phyloP scores from a whole-genome alignment of 1,140 invertebrate genomes.

The Megalonaias nervosa region DNA sequence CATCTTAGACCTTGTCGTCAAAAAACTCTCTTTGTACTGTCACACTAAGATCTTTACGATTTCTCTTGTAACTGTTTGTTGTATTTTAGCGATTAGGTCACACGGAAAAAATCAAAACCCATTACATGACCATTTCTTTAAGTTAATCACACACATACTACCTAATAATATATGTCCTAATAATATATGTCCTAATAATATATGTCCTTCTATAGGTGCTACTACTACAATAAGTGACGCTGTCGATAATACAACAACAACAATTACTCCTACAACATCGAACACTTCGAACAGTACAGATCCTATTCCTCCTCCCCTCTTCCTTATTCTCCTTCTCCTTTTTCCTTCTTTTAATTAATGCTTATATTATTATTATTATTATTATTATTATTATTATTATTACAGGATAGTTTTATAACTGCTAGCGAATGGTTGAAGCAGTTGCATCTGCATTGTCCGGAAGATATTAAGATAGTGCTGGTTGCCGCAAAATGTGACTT shows the following conservation, averaged over 20 bases:
- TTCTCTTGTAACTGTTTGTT: too few species aligned
- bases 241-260: not conserved
- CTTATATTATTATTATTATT: not conserved
- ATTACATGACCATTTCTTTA: too few species aligned
- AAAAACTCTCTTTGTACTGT: too few species aligned
- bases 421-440: conserved; percentile 35
- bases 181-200: too few species aligned
- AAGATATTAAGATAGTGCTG: conserved; percentile 26
- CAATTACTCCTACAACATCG: too few species aligned
- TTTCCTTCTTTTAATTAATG: not conserved
- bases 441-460: conserved; percentile 31
- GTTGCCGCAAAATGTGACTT: conserved; percentile 46
- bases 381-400: not conserved
- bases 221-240: not conserved
- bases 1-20: too few species aligned
- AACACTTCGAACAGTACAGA: not conserved
- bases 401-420: conserved; percentile 34
- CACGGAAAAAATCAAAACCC: too few species aligned
- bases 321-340: not conserved
- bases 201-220: too few species aligned
- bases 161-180: too few species aligned
- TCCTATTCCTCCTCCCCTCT: not conserved
- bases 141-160: too few species aligned
- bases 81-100: too few species aligned
- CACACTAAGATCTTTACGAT: too few species aligned